phyloP scores from a whole-genome alignment of 2,797 vertebrate genomes.

The Sebastes oblongus region DNA sequence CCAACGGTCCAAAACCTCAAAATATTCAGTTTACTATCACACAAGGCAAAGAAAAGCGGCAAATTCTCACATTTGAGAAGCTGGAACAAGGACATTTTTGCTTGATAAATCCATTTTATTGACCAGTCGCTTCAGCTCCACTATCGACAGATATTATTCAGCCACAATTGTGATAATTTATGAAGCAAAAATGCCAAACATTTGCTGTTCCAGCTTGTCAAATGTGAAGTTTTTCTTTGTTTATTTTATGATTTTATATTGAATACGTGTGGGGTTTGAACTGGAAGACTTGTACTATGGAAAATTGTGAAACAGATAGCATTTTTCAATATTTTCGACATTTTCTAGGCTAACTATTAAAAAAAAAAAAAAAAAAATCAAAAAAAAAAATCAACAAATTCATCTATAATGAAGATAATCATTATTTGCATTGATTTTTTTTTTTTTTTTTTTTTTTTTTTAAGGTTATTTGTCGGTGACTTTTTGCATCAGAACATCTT shows the following conservation, averaged over 20 bases:
- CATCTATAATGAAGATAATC: neutral
- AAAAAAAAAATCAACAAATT: neutral
- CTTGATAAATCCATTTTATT: neutral
- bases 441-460: neutral
- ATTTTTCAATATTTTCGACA: neutral
- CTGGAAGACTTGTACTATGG: neutral
- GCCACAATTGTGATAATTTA: neutral
- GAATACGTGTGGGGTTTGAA: neutral
- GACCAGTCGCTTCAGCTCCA: neutral
- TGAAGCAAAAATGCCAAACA: neutral
- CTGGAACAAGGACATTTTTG: neutral
- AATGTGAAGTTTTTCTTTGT: neutral
- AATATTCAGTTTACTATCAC: neutral
- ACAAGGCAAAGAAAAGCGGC: neutral
- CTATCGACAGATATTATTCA: neutral
- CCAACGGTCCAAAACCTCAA: neutral
- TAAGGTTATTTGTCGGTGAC: neutral
- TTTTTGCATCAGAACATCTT: neutral
- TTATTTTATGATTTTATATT: neutral
- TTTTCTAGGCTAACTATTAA: neutral
- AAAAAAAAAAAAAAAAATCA: no score
- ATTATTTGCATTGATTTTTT: neutral
- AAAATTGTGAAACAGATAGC: neutral
- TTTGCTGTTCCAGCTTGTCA: neutral
- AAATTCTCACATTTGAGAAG: neutral